Conservation (phyloP, 2,797 vertebrate species). For the Pangasius sanitwongsei region DNA sequence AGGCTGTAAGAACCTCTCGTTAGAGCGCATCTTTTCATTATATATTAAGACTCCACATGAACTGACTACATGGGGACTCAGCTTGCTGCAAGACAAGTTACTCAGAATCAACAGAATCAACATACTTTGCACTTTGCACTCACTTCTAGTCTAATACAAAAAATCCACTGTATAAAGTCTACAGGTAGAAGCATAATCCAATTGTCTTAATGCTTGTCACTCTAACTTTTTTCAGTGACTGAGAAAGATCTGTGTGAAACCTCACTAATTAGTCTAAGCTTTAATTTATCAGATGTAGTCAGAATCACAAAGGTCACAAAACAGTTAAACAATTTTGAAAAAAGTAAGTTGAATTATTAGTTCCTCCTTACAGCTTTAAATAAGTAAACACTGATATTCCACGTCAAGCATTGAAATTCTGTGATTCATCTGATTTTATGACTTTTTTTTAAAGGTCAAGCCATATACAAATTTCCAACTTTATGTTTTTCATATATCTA, state of each 20-base stretch:
- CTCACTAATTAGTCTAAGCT: neutral
- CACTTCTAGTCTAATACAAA: neutral
- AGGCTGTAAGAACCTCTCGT: neutral
- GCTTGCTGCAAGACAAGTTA: neutral
- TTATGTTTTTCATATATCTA: neutral
- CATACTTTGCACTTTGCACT: neutral
- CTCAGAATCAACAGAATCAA: neutral
- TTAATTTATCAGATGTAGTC: neutral
- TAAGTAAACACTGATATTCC: neutral
- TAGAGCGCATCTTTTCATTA: neutral
- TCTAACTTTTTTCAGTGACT: neutral
- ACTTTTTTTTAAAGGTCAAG: neutral
- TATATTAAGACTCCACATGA: neutral
- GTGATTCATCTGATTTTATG: neutral
- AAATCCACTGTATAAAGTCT: neutral
- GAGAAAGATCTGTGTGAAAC: neutral
- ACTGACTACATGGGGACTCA: neutral
- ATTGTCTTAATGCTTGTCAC: neutral
- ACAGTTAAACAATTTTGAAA: neutral
- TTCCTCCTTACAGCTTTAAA: neutral
- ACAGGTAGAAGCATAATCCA: neutral
- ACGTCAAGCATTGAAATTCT: neutral
- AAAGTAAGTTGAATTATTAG: neutral
- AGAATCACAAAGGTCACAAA: neutral
- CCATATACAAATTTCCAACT: no score